Evolutionary conservation across 2,888 invertebrate genomes (phyloP).

Genomic region (Adelognathus sp.): DNA sequence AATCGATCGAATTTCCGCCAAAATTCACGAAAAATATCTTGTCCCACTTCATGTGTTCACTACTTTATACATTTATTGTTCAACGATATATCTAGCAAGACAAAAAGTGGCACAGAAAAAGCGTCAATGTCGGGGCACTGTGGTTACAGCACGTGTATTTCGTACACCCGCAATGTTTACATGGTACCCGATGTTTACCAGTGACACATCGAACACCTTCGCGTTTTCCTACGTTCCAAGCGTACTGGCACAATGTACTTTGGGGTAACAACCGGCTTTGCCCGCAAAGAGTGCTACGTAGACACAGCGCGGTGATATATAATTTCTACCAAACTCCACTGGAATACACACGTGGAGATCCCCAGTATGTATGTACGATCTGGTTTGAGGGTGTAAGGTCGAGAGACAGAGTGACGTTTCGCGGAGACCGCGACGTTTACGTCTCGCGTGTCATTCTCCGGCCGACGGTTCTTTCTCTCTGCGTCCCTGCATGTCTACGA

Average conservation of each 20-base stretch:
- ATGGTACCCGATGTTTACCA: slow-evolving; percentile 51
- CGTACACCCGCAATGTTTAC: background rate
- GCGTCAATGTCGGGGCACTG: too few species aligned
- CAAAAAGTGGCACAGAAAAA: too few species aligned
- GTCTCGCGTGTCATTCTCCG: slow-evolving; percentile 58
- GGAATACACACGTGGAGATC: slow-evolving; percentile 20
- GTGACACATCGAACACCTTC: slow-evolving; percentile 58
- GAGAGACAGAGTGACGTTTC: slow-evolving; percentile 54
- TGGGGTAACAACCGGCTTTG: slow-evolving; percentile 36
- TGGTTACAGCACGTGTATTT: background rate
- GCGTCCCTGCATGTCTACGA: slow-evolving; percentile 17
- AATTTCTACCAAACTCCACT: slow-evolving; percentile 29
- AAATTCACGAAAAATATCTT: too few species aligned
- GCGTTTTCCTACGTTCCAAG: slow-evolving; percentile 57
- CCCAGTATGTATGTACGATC: slow-evolving; percentile 2
- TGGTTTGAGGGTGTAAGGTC: background rate
- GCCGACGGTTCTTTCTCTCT: slow-evolving; percentile 32
- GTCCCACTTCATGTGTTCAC: too few species aligned
- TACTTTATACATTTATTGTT: too few species aligned
- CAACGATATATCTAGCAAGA: too few species aligned
- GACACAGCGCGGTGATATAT: slow-evolving; percentile 26
- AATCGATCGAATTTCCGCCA: too few species aligned
- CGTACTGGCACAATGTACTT: slow-evolving; percentile 48
- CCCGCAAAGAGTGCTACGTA: slow-evolving; percentile 7
- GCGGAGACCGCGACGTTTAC: slow-evolving; percentile 57